Percentiles rank a stretch among this genome's conserved stretches.
Conservation (phyloP, 2,113 vertebrate genomes). For the Turnix velox region DNA sequence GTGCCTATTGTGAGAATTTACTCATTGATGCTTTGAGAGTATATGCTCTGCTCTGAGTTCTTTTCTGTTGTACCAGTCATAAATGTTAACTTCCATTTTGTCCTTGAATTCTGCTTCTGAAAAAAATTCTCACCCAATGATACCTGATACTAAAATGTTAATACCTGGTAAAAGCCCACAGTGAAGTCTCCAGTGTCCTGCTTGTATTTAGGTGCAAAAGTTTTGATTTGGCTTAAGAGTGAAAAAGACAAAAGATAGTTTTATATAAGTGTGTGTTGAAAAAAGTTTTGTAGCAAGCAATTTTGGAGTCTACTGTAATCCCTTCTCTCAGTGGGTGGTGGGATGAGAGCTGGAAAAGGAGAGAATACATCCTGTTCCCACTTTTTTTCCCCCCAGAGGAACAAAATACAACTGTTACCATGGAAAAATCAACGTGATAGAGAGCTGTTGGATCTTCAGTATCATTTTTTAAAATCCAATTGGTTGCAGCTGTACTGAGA, state of each 20-base stretch:
- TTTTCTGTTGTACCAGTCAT: background rate
- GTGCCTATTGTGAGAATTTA: background rate
- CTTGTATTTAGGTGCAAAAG: rapidly evolving
- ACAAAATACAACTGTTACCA: slow-evolving; percentile 8
- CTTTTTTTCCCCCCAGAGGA: background rate
- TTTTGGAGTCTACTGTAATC: background rate
- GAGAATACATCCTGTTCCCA: background rate
- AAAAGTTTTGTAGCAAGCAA: background rate
- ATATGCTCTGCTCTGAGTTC: background rate
- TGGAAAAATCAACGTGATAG: slow-evolving; percentile 41
- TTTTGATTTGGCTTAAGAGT: background rate
- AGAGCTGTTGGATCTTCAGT: slow-evolving; percentile 28
- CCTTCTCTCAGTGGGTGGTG: background rate
- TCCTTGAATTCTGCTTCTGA: background rate
- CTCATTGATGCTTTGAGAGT: background rate
- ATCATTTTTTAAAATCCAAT: slow-evolving; percentile 54
- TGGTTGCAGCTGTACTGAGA: slow-evolving; percentile 67
- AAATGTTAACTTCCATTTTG: background rate
- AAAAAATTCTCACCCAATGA: background rate
- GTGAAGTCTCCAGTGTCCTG: background rate
- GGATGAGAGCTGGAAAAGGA: background rate
- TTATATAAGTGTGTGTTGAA: background rate
- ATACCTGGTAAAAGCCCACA: background rate
- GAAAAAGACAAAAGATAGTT: background rate
- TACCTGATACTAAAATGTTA: background rate